A percentile compares a stretch with the other conserved stretches of the same genome.
Evolutionary conservation across 2,888 invertebrate genomes (phyloP).

Genomic region (Acanthosoma haemorrhoidale): DNA sequence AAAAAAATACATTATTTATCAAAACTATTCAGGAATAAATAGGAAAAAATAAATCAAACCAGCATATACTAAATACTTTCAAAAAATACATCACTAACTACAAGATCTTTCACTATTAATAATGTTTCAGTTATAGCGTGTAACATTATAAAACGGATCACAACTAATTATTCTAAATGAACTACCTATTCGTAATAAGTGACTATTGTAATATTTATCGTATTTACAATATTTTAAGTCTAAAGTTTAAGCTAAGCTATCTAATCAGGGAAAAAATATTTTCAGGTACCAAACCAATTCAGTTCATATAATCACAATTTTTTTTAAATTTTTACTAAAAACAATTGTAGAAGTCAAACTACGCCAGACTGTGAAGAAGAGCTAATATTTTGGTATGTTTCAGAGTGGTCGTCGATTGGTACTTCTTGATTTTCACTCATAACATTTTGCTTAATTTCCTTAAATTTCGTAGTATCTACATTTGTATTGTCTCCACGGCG

Average conservation of each 20-base stretch:
- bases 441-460: conserved; percentile 33
- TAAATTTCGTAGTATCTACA: conserved; percentile 26
- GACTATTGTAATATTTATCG: not conserved
- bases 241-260: conserved; percentile 7
- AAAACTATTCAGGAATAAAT: no score
- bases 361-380: conserved; percentile 35
- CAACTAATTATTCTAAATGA: not conserved
- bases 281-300: conserved; percentile 22
- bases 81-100: not conserved
- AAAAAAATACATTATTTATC: no score
- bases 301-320: conserved; percentile 13
- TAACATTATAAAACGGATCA: not conserved
- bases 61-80: not conserved
- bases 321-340: not conserved
- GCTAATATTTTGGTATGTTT: conserved; percentile 36
- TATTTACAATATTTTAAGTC: conserved; percentile 8
- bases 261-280: not conserved
- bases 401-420: conserved; percentile 27
- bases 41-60: not conserved
- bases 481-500: conserved; percentile 36
- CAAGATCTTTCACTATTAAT: not conserved
- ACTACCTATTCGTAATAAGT: conserved; percentile 4
- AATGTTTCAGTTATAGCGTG: not conserved
- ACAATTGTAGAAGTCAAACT: conserved; percentile 24
- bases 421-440: conserved; percentile 29